Percentiles rank a stretch among this genome's conserved stretches.
These are phyloP conservation scores for Perccottus glenii DNA, from an alignment of 2,113 vertebrate genomes.

Conservation along the genomic window DNA sequence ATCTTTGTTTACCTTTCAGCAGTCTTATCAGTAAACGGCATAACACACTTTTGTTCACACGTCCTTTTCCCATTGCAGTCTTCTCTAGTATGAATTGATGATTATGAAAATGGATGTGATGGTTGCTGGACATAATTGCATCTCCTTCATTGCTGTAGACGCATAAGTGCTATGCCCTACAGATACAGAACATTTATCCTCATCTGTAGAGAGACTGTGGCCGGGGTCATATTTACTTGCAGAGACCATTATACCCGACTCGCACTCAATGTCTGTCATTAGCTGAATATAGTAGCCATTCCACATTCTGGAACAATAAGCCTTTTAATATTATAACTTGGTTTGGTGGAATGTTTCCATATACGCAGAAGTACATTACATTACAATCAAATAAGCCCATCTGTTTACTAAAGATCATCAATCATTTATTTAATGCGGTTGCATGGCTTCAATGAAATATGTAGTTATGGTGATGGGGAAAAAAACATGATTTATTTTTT, in stretches of 20 bases:
- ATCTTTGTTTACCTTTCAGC: too few species aligned
- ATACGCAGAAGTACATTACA: constrained; percentile 3
- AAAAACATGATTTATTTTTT: too few species aligned
- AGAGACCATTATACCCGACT: not conserved
- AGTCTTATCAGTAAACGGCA: too few species aligned
- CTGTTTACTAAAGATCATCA: not conserved
- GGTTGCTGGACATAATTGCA: constrained; percentile 4
- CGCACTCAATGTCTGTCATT: not conserved
- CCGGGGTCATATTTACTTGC: constrained; percentile 8
- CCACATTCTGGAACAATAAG: not conserved
- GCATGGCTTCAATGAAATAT: too few species aligned
- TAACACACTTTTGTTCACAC: too few species aligned
- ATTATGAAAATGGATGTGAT: constrained; percentile 6
- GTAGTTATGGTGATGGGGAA: too few species aligned
- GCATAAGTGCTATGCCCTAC: not conserved
- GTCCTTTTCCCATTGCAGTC: not conserved
- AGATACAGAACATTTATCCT: not conserved
- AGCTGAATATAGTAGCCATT: constrained; percentile 11
- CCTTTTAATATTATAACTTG: not conserved
- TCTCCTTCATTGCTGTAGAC: not conserved
- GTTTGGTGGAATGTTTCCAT: constrained; percentile 13
- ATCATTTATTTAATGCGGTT: too few species aligned
- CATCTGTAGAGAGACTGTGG: not conserved
- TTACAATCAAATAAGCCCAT: constrained; percentile 7
- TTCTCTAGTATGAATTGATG: not conserved